These are phyloP conservation scores for Drosophila flavopinicola DNA, from an alignment of 2,888 invertebrate genomes.

Conservation along the genomic window DNA sequence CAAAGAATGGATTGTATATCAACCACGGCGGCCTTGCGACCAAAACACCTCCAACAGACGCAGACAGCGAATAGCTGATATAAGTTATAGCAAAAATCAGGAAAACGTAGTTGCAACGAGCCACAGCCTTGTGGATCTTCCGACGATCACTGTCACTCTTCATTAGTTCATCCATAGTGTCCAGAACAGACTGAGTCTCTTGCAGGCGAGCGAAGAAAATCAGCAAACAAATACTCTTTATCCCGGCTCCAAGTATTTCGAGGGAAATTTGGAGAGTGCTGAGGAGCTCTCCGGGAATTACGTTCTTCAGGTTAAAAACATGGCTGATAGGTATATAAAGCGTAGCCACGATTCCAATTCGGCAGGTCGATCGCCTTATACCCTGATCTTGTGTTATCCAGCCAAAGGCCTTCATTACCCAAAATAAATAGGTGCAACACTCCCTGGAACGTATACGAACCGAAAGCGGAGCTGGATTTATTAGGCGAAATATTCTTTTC, in stretches of 20 bases:
- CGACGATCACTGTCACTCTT: slow-evolving; percentile 20
- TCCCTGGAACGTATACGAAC: slow-evolving; percentile 30
- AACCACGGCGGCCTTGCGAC: slow-evolving; percentile 41
- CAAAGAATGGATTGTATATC: slow-evolving; percentile 48
- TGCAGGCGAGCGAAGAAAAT: too few relatives aligned
- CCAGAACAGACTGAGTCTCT: slow-evolving; percentile 27
- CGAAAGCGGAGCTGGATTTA: slow-evolving; percentile 33
- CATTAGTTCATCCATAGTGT: slow-evolving; percentile 32
- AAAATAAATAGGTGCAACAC: slow-evolving; percentile 30
- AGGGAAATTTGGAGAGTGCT: slow-evolving; percentile 30
- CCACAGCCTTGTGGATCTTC: slow-evolving; percentile 43
- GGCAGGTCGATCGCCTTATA: slow-evolving; percentile 19
- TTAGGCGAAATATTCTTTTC: slow-evolving; percentile 20
- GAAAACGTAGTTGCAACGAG: slow-evolving; percentile 36
- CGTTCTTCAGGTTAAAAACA: slow-evolving; percentile 28
- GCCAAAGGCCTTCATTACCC: slow-evolving; percentile 31
- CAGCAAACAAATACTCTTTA: too few relatives aligned
- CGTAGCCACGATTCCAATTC: slow-evolving; percentile 42
- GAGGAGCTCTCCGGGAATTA: slow-evolving; percentile 50
- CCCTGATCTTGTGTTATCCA: slow-evolving; percentile 42
- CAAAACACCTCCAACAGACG: slow-evolving; percentile 20
- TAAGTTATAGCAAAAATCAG: too few relatives aligned
- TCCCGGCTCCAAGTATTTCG: too few relatives aligned
- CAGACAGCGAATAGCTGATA: slow-evolving; percentile 27
- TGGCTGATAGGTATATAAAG: slow-evolving; percentile 25